phyloP scores from a whole-genome alignment of 1,140 invertebrate genomes.

The Globodera ellingtonae region DNA sequence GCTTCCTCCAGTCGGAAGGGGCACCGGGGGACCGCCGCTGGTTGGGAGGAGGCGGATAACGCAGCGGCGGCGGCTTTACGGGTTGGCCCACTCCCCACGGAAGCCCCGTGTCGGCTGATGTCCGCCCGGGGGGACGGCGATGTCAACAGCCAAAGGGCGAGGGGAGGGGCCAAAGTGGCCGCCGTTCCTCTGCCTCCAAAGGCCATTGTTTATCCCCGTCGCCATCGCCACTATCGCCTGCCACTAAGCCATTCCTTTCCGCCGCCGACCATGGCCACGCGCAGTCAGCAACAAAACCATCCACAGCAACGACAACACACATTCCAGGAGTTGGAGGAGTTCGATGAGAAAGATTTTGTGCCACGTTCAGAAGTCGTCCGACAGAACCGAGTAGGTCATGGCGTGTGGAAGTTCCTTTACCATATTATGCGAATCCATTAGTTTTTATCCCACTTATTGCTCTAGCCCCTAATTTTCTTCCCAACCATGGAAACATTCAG shows the following conservation, averaged over 20 bases:
- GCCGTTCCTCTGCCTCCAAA: background rate
- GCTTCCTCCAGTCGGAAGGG: background rate
- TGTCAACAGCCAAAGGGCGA: constrained; percentile 6
- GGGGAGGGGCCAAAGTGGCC: background rate
- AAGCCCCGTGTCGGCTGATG: background rate
- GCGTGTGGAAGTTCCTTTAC: background rate
- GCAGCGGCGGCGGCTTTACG: background rate
- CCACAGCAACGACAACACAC: constrained; percentile 29
- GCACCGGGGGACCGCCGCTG: background rate
- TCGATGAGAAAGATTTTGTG: constrained; percentile 38
- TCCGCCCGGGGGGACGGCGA: background rate
- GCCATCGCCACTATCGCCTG: constrained; percentile 4
- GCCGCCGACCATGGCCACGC: constrained; percentile 23
- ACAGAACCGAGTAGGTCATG: constrained; percentile 14
- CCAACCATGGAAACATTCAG: too few species aligned
- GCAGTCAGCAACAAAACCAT: background rate
- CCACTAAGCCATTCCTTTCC: constrained; percentile 29
- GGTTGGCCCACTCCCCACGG: background rate
- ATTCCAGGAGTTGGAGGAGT: constrained; percentile 31
- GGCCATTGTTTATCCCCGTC: background rate
- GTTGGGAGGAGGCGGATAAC: background rate
- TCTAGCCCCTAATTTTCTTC: too few species aligned
- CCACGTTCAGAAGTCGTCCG: constrained; percentile 21
- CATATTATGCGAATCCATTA: background rate
- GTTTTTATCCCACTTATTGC: too few species aligned